Evolutionary conservation across 2,797 vertebrate genomes (phyloP), one percentile per base, ranked within the genome.

Genomic region (Fundulus diaphanus): DNA sequence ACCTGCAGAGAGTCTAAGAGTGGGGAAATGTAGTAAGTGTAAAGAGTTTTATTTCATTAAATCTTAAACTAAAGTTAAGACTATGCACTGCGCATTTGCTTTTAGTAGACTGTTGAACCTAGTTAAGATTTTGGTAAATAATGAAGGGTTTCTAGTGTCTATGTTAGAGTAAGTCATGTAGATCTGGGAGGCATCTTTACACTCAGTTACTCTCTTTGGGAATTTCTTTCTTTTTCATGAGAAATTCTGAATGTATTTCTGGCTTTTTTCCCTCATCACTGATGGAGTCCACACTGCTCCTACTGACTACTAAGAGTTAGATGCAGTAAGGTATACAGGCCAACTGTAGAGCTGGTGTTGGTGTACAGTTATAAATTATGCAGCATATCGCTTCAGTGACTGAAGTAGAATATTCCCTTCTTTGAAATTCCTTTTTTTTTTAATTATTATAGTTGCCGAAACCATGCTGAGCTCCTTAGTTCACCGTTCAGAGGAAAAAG

Each of bases 341-440:
- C 76, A 78, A 71, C 74, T 83, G 77, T 84, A 67, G 72, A 70
- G 66, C 82, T 81, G 68, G 61, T 82, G 74, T 80, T 78, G 72
- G 59, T 75, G 44, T 79, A n/a, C 51, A 2, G 1, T 83, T 72
- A 72, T 91, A 77, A 88, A 88, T 88, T 81, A 92, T 88, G 79
- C 75, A 87, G 66, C 13, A 52, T 79, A 70, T 80, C 77, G 74
- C 51, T 54, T 51, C 79, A 35, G 77, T 72, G 49, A 66, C 51
- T 42, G 4, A 70, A 65, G 67, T 74, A 69, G 12, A 73, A 24
- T 77, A 12, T 42, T 63, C 1, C 15, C 54, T 66, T 0, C 35
- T 70, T 77, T 72, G 54, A 49, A 7, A 66, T 61, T 15, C n/a
- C n/a, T n/a, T 0, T 56, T 54, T 67, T 74, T 57, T 70, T 40